Conservation (phyloP, 2,888 invertebrate genomes). For the Sycophila texana region DNA sequence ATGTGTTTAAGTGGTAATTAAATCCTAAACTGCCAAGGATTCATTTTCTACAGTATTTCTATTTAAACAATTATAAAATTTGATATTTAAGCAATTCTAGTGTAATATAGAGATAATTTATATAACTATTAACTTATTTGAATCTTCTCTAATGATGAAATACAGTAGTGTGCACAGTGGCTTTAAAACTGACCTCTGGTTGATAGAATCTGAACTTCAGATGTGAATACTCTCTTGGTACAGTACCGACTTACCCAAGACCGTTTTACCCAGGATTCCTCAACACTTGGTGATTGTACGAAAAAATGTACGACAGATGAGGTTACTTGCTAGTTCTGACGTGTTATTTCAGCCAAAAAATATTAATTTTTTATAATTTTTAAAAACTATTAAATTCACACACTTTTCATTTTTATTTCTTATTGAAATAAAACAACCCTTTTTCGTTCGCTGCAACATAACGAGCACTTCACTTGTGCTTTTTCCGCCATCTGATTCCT, state of each 20-base stretch:
- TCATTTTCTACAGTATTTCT: too few relatives aligned
- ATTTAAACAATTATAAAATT: too few relatives aligned
- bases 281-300: not conserved
- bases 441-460: too few relatives aligned
- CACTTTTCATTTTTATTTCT: not conserved
- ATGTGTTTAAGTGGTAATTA: too few relatives aligned
- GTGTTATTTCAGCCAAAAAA: too few relatives aligned
- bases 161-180: too few relatives aligned
- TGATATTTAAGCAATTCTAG: too few relatives aligned
- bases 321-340: not conserved
- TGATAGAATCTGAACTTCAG: not conserved
- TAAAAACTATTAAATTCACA: not conserved
- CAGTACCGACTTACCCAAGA: slow-evolving; percentile 1
- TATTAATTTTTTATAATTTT: not conserved
- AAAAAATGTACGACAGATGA: slow-evolving; percentile 10
- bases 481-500: not conserved
- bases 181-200: not conserved
- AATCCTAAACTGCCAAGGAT: too few relatives aligned
- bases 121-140: too few relatives aligned
- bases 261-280: not conserved
- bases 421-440: too few relatives aligned
- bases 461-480: not conserved
- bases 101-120: too few relatives aligned
- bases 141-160: too few relatives aligned
- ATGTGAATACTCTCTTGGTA: not conserved